A percentile compares a stretch with the other conserved stretches of the same genome.
These are phyloP conservation scores for Rhea pennata DNA, from an alignment of 2,113 vertebrate species.

Conservation along the genomic window DNA sequence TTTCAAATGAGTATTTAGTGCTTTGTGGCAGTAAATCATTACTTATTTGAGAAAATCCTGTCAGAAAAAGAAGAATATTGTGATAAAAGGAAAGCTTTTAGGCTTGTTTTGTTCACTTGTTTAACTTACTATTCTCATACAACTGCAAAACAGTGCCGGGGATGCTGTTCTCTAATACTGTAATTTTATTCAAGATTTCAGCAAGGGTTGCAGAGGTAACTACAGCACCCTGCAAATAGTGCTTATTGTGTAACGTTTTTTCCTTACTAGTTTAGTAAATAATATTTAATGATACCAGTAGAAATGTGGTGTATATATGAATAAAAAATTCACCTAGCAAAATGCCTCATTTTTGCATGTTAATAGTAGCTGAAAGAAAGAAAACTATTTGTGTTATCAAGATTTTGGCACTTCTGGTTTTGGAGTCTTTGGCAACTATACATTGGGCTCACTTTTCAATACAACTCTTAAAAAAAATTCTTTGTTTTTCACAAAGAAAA, in stretches of 20 bases:
- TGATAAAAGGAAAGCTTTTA: neutral
- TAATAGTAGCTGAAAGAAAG: neutral
- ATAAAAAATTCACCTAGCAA: neutral
- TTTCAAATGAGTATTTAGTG: neutral
- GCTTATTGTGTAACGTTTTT: neutral
- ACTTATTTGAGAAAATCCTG: slow-evolving; percentile 13
- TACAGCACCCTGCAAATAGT: neutral
- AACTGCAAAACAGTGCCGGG: neutral
- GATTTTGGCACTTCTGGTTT: neutral
- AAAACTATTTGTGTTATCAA: neutral
- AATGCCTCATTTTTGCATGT: neutral
- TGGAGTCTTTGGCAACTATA: neutral
- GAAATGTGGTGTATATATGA: neutral
- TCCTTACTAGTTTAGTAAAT: neutral
- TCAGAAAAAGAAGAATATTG: neutral
- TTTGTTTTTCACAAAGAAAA: neutral
- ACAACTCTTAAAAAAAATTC: neutral
- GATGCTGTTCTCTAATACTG: neutral
- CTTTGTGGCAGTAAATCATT: neutral
- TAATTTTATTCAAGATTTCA: neutral
- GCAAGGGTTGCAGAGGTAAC: neutral
- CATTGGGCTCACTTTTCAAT: neutral
- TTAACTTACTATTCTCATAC: neutral
- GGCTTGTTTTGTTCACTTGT: neutral
- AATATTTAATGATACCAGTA: neutral